Base-by-base conservation (phyloP, 2,113 vertebrate genomes). In the Psilopsiagon aymara region DNA sequence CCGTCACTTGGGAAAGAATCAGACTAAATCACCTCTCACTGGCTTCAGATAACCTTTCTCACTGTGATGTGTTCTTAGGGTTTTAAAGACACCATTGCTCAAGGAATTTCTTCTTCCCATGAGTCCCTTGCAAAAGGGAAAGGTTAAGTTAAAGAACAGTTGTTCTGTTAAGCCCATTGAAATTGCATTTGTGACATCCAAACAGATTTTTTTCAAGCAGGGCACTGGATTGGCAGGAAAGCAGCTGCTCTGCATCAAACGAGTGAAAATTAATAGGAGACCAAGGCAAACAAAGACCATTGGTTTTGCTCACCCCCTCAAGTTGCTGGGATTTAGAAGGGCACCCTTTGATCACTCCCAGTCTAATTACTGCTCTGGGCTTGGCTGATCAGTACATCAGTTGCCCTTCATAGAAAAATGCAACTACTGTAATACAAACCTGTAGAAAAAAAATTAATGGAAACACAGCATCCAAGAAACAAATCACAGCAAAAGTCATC, bases 221-320 rank as follows among this genome's bases (percentile, higher is more conserved):
- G 37, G 92, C 75, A 82, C 93, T 92, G 89, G 89, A 96, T 87
- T 97, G 97, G 96, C 91, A 94, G 96, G 80, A 96, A 97, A 96
- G 93, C 95, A 97, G 94, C 93, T 97, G 95, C 79, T 96, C 81
- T 91, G 89, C 39, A 41, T 91, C 88, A 96, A 97, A 95, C 3
- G 86, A 97, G 83, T 86, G 96, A 97, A 98, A 98, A 98, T 97
- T 97, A 97, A 96, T 96, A 96, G 94, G 67, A 97, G 86, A 97
- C 95, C 91, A 94, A 95, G 92, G 92, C 81, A 95, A 97, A 97
- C 90, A 96, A 97, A 97, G 89, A 92, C 94, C 97, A 67, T 92
- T 90, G 92, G 95, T 85, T 98, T 97, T 98, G 86, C 97, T 96
- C 91, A 96, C 93, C 91, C 80, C 78, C 94, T 95, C 97, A 97